A percentile compares a stretch with the other conserved stretches of the same genome.
These are phyloP conservation scores for Sciurus carolinensis DNA, from an alignment of 2,797 vertebrate genomes.

Conservation along the genomic window DNA sequence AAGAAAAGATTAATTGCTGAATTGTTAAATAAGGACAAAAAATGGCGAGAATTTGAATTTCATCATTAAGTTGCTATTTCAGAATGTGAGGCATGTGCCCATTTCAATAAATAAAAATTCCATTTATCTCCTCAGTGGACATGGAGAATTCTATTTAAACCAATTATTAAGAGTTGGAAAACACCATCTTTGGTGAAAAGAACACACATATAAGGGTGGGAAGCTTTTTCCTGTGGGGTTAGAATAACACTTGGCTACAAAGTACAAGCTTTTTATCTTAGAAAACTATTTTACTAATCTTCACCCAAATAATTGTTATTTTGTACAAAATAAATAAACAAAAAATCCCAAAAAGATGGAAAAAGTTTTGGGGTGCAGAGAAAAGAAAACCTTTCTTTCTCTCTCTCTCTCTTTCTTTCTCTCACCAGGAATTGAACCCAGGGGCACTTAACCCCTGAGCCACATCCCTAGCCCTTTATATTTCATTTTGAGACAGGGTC, in stretches of 20 bases:
- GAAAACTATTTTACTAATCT: not conserved
- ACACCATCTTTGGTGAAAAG: not conserved
- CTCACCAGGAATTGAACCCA: no score
- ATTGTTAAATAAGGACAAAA: not conserved
- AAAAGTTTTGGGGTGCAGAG: not conserved
- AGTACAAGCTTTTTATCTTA: not conserved
- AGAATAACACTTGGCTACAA: not conserved
- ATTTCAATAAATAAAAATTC: conserved; percentile 41
- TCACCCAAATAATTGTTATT: not conserved
- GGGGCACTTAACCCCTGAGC: no score
- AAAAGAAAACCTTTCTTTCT: not conserved
- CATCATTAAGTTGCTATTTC: conserved; percentile 30
- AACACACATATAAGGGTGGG: not conserved
- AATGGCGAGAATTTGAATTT: conserved; percentile 33
- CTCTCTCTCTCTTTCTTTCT: no score
- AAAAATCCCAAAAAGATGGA: not conserved
- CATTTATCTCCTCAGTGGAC: not conserved
- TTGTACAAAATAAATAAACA: not conserved
- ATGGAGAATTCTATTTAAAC: conserved; percentile 19
- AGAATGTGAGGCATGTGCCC: not conserved
- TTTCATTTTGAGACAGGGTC: no score
- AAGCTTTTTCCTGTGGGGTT: not conserved
- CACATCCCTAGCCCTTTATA: no score
- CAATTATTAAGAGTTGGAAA: conserved; percentile 40
- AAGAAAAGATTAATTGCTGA: not conserved